phyloP scores from a whole-genome alignment of 2,113 vertebrate genomes.

The Rhagologus leucostigma region DNA sequence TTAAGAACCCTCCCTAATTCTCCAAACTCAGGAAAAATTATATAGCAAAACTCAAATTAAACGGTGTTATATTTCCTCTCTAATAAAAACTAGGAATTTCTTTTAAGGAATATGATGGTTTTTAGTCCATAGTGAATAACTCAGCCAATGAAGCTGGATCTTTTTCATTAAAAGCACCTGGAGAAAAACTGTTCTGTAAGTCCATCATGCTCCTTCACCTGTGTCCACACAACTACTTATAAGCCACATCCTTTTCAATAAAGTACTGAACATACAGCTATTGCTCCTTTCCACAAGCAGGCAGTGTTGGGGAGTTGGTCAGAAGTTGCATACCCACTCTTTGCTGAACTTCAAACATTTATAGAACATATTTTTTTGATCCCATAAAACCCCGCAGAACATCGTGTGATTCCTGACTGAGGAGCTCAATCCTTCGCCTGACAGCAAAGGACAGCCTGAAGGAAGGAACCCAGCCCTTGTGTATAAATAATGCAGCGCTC shows the following conservation, averaged over 20 bases:
- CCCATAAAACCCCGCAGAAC: not conserved
- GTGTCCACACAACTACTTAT: not conserved
- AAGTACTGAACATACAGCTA: not conserved
- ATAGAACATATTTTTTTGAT: not conserved
- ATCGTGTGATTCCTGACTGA: not conserved
- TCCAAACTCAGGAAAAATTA: not conserved
- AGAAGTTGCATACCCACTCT: not conserved
- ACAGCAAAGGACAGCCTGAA: constrained; percentile 46
- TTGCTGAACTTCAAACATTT: not conserved
- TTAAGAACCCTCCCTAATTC: not conserved
- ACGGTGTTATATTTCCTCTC: not conserved
- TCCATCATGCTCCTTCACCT: rapidly evolving
- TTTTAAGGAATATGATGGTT: not conserved
- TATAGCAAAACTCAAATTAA: not conserved
- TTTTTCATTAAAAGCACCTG: not conserved
- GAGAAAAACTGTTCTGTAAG: not conserved
- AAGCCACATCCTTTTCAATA: not conserved
- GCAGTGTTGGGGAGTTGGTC: not conserved
- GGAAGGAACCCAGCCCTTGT: not conserved
- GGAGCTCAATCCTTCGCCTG: not conserved
- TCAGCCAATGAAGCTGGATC: not conserved
- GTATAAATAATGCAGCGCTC: constrained; percentile 50
- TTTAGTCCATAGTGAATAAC: not conserved
- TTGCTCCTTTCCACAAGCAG: not conserved
- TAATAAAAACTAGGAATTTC: not conserved